Conservation (phyloP, 2,113 vertebrate species). For the Passerina amoena region DNA sequence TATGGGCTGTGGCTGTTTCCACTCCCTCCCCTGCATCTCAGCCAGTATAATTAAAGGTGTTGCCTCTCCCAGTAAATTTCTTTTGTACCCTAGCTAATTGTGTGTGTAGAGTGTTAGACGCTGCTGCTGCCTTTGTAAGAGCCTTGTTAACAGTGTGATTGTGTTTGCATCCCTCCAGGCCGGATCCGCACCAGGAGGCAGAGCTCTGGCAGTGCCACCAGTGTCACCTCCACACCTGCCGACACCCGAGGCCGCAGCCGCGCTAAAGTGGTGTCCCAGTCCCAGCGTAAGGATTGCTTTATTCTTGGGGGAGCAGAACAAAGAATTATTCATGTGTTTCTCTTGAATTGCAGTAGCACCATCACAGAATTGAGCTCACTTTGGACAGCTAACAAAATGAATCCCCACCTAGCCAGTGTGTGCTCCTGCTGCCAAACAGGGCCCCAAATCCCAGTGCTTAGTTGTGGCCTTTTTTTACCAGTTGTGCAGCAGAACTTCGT, state of each 20-base stretch:
- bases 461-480: background rate
- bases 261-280: constrained; percentile 98
- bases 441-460: background rate
- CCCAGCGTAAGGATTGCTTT: constrained; percentile 89
- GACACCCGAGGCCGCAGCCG: constrained; percentile 94
- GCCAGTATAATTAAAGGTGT: constrained; percentile 3
- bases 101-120: background rate
- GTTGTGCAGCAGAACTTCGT: background rate
- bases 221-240: constrained; percentile 77
- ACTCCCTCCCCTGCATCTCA: background rate
- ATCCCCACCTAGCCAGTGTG: background rate
- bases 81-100: background rate
- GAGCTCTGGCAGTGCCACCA: constrained; percentile 89
- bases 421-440: background rate
- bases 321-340: background rate
- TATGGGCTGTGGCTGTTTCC: background rate
- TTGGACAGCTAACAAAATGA: rapidly evolving
- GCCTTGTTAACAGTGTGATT: background rate
- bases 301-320: background rate
- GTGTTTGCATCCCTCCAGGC: constrained; percentile 72
- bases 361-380: background rate
- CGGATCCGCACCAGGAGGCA: constrained; percentile 93
- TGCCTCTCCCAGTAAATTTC: background rate
- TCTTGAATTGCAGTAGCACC: background rate
- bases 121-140: background rate